A percentile compares a stretch with the other conserved stretches of the same genome.
These are phyloP conservation scores for Lepidurus arcticus DNA, from an alignment of 1,140 invertebrate species.

Conservation along the genomic window DNA sequence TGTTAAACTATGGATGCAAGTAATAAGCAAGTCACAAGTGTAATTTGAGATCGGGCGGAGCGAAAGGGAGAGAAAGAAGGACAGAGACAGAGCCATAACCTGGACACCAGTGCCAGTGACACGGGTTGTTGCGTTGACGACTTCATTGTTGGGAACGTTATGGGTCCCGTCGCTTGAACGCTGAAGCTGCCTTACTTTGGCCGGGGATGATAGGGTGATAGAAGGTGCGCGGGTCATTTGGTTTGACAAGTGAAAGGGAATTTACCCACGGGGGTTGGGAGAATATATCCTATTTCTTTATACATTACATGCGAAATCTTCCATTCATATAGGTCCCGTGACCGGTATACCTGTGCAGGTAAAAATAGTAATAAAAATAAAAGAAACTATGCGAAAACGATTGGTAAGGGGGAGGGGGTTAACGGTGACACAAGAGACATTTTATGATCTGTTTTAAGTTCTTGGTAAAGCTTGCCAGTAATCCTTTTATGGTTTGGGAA, in stretches of 20 bases:
- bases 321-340: too few species aligned
- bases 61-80: not conserved
- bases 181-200: not conserved
- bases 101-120: not conserved
- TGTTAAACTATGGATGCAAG: not conserved
- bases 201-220: not conserved
- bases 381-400: too few species aligned
- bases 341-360: too few species aligned
- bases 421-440: not conserved
- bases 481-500: conserved; percentile 1
- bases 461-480: not conserved
- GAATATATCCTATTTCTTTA: not conserved
- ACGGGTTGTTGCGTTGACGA: conserved; percentile 14
- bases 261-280: not conserved
- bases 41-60: not conserved
- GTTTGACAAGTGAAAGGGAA: conserved; percentile 1
- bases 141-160: not conserved
- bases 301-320: too few species aligned
- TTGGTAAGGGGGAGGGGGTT: too few species aligned
- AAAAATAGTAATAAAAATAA: too few species aligned
- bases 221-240: not conserved
- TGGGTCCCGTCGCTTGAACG: not conserved
- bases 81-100: not conserved
- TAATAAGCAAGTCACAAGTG: not conserved
- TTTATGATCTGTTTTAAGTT: conserved; percentile 14